These are phyloP conservation scores for Chalcosyrphus nemorum DNA, from an alignment of 2,888 invertebrate genomes.

Conservation along the genomic window DNA sequence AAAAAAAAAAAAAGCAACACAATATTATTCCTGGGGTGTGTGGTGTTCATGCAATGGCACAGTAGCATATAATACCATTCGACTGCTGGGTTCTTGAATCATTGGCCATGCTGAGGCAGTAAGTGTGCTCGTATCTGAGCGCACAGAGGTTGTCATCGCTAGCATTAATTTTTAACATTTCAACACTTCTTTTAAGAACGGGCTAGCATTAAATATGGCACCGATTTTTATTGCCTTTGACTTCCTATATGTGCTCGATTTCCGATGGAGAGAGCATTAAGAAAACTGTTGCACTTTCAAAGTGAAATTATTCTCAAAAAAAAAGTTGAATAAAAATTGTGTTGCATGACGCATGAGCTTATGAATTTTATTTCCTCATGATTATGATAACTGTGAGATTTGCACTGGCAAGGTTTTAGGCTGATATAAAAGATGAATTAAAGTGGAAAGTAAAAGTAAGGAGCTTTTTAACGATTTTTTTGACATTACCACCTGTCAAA, in stretches of 20 bases:
- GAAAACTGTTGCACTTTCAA: conserved; percentile 63
- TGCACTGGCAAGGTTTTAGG: too few species aligned
- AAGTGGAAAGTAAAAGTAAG: too few species aligned
- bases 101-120: conserved; percentile 61
- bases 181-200: conserved; percentile 71
- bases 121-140: conserved; percentile 52
- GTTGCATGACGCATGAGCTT: too few species aligned
- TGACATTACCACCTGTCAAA: too few species aligned
- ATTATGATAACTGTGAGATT: too few species aligned
- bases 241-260: conserved; percentile 70
- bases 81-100: conserved; percentile 44
- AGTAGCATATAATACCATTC: conserved; percentile 51
- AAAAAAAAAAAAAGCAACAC: conserved; percentile 24
- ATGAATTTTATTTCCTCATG: too few species aligned
- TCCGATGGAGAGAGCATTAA: conserved; percentile 67
- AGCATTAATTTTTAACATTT: conserved; percentile 69
- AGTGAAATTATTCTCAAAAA: conserved; percentile 17
- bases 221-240: conserved; percentile 72
- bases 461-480: too few species aligned
- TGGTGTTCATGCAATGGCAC: conserved; percentile 30
- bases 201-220: conserved; percentile 70
- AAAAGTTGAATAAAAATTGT: neutral
- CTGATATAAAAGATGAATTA: too few species aligned
- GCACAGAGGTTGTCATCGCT: conserved; percentile 65
- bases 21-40: conserved; percentile 39